These are phyloP conservation scores for Latrodectus hesperus DNA, from an alignment of 2,888 invertebrate species.

Conservation along the genomic window DNA sequence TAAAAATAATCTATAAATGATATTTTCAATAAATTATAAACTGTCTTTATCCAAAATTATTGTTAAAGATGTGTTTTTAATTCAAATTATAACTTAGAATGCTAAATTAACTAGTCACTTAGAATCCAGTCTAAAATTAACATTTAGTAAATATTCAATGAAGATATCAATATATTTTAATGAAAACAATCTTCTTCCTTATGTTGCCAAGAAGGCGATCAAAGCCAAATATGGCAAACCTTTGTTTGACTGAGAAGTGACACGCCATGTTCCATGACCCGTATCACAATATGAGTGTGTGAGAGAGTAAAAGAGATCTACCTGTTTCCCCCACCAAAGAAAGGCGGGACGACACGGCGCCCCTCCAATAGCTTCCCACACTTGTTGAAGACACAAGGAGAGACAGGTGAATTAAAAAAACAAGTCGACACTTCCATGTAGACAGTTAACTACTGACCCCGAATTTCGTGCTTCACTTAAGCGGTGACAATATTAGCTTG, in stretches of 20 bases:
- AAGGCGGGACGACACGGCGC: constrained; percentile 27
- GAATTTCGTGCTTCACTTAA: constrained; percentile 19
- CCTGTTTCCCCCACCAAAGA: neutral
- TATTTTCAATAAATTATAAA: no score
- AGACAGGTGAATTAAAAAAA: constrained; percentile 59
- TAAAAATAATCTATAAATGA: no score
- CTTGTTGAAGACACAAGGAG: constrained; percentile 33
- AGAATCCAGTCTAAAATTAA: no score
- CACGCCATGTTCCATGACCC: constrained; percentile 67
- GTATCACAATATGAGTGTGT: constrained; percentile 60
- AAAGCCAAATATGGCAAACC: constrained; percentile 4
- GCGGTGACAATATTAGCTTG: neutral
- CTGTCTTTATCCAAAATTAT: no score
- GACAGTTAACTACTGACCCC: constrained; percentile 59
- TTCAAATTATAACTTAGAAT: no score
- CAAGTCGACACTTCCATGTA: constrained; percentile 32
- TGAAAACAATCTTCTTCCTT: neutral
- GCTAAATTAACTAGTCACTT: no score
- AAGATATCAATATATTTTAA: neutral
- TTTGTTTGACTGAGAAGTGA: constrained; percentile 29
- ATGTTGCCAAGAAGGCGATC: neutral
- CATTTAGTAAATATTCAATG: no score
- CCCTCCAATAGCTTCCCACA: constrained; percentile 56
- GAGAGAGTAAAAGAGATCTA: constrained; percentile 57
- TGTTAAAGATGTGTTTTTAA: no score